Evolutionary conservation across 2,888 invertebrate genomes (phyloP).

Genomic region (Dicranocentrus wangi): DNA sequence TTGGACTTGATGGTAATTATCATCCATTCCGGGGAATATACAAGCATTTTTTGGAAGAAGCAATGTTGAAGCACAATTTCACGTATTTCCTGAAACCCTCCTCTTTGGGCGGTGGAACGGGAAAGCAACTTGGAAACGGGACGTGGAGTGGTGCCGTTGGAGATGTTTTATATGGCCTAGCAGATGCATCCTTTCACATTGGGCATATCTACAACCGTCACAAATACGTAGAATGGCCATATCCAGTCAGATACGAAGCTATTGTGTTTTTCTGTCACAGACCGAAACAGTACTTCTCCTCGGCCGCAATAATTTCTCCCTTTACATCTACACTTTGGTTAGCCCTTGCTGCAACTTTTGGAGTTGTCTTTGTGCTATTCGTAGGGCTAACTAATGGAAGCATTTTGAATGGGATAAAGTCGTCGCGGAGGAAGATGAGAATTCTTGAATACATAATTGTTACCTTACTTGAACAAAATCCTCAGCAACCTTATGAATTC

Average conservation of each 20-base stretch:
- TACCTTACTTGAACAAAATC: slow-evolving; percentile 34
- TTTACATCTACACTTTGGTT: neutral
- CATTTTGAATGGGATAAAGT: neutral
- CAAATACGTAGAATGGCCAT: neutral
- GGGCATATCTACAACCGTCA: slow-evolving; percentile 5
- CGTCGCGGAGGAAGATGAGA: neutral
- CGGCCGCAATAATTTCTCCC: neutral
- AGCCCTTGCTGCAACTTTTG: no score
- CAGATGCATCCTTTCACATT: neutral
- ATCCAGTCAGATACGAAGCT: slow-evolving; percentile 1
- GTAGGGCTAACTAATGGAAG: neutral
- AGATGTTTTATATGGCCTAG: neutral
- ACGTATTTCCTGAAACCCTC: neutral
- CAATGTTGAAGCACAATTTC: neutral
- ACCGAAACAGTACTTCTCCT: neutral
- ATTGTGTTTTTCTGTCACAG: slow-evolving; percentile 10
- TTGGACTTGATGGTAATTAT: neutral
- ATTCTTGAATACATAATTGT: neutral
- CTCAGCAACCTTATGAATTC: no score
- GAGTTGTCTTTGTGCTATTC: neutral
- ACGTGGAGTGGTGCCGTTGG: slow-evolving; percentile 1
- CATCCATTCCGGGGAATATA: slow-evolving; percentile 1
- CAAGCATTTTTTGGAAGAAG: neutral
- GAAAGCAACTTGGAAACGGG: slow-evolving; percentile 16
- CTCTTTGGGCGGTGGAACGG: neutral